Conservation (phyloP, 2,888 invertebrate genomes). For the Platerodrilus igneus region DNA sequence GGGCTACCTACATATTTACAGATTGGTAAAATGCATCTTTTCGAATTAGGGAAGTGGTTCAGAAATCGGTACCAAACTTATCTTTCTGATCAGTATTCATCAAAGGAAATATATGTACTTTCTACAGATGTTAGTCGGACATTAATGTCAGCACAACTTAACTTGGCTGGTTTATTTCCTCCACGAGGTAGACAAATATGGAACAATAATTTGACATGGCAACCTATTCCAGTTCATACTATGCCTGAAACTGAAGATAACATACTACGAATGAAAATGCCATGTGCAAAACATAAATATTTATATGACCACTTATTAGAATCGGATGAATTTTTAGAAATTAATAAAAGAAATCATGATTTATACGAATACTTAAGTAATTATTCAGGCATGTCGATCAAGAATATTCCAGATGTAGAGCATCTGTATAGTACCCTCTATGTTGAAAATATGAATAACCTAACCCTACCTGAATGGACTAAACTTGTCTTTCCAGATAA, state of each 20-base stretch:
- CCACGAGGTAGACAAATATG: constrained; percentile 57
- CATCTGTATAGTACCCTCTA: constrained; percentile 62
- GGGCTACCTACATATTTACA: constrained; percentile 42
- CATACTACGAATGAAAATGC: constrained; percentile 57
- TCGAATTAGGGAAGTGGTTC: constrained; percentile 69
- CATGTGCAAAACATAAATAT: constrained; percentile 62
- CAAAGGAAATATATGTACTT: constrained; percentile 55
- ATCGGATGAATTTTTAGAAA: constrained; percentile 40
- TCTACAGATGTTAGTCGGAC: constrained; percentile 88
- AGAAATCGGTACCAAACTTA: constrained; percentile 65
- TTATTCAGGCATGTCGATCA: constrained; percentile 57
- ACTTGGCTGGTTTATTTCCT: constrained; percentile 74
- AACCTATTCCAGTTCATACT: constrained; percentile 75
- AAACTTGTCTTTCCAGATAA: constrained; percentile 58
- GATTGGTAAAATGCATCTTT: constrained; percentile 72
- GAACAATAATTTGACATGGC: constrained; percentile 63
- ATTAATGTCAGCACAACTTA: constrained; percentile 79
- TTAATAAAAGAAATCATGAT: constrained; percentile 55
- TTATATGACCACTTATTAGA: constrained; percentile 52
- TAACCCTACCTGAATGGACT: constrained; percentile 41
- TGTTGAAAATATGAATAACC: constrained; percentile 64
- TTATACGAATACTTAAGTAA: constrained; percentile 63
- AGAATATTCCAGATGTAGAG: constrained; percentile 53
- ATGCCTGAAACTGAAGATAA: constrained; percentile 59
- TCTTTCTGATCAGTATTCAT: constrained; percentile 52